Conservation (phyloP, 1,140 invertebrate genomes). For the Pectinophora gossypiella region DNA sequence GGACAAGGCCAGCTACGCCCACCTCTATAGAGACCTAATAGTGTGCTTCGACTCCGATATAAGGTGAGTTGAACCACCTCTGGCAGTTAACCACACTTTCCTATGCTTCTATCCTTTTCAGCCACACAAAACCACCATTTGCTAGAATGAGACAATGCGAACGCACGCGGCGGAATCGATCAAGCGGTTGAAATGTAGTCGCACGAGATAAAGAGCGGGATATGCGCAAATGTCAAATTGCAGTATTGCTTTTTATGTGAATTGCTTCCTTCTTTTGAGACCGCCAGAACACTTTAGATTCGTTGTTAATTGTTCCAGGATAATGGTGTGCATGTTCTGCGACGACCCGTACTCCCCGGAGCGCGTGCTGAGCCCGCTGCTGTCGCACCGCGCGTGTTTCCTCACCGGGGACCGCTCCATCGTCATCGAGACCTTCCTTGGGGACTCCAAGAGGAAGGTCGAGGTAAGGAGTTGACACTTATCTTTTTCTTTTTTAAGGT, state of each 20-base stretch:
- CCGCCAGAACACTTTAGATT: too few relatives aligned
- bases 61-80: slow-evolving; percentile 81
- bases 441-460: slow-evolving; percentile 91
- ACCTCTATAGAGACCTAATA: slow-evolving; percentile 84
- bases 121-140: too few relatives aligned
- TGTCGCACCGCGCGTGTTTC: slow-evolving; percentile 92
- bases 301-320: slow-evolving; percentile 71
- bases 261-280: too few relatives aligned
- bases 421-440: slow-evolving; percentile 93
- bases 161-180: too few relatives aligned
- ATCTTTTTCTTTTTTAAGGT: too few relatives aligned
- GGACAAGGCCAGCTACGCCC: slow-evolving; percentile 78
- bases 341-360: slow-evolving; percentile 95
- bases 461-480: slow-evolving; percentile 83
- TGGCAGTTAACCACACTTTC: too few relatives aligned
- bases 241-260: too few relatives aligned
- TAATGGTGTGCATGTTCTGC: slow-evolving; percentile 98
- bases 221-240: too few relatives aligned
- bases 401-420: slow-evolving; percentile 91
- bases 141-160: too few relatives aligned
- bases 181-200: too few relatives aligned
- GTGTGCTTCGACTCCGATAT: slow-evolving; percentile 91
- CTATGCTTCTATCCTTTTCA: too few relatives aligned
- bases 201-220: too few relatives aligned
- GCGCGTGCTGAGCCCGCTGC: slow-evolving; percentile 90